Evolutionary conservation across 2,888 invertebrate species (phyloP).

Genomic region (Autographa pulchrina): DNA sequence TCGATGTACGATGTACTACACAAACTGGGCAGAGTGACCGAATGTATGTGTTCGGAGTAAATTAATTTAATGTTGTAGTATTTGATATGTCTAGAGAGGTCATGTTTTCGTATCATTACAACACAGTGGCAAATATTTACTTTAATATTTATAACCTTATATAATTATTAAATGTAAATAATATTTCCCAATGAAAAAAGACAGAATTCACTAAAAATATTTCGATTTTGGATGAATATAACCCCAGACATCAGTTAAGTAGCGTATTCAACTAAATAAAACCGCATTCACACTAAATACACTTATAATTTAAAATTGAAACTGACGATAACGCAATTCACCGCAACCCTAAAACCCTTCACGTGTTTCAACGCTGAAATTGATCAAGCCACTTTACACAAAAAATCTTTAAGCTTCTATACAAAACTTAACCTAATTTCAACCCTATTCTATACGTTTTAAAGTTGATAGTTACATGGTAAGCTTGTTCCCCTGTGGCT

Average conservation of each 20-base stretch:
- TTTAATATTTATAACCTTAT: too few relatives aligned
- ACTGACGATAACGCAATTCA: conserved; percentile 15
- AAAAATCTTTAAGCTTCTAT: conserved; percentile 8
- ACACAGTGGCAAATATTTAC: too few relatives aligned
- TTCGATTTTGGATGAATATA: too few relatives aligned
- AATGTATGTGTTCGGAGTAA: not conserved
- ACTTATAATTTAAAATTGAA: conserved; percentile 3
- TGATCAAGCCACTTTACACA: conserved; percentile 21
- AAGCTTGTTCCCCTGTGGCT: conserved; percentile 7
- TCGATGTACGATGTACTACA: not conserved
- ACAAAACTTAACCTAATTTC: conserved; percentile 6
- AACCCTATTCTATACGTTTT: conserved; percentile 11
- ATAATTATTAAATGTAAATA: too few relatives aligned
- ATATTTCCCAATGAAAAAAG: too few relatives aligned
- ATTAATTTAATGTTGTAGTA: not conserved
- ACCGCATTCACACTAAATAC: not conserved
- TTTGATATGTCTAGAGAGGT: too few relatives aligned
- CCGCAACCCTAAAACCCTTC: conserved; percentile 17
- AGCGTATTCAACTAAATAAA: not conserved
- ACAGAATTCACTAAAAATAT: too few relatives aligned
- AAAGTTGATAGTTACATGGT: conserved; percentile 12
- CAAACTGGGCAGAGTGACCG: not conserved
- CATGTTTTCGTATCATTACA: too few relatives aligned
- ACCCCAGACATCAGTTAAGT: too few relatives aligned
- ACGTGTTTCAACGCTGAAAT: conserved; percentile 34